These are phyloP conservation scores for Phalacrocorax pelagicus DNA, from an alignment of 2,113 vertebrate species.

Conservation along the genomic window DNA sequence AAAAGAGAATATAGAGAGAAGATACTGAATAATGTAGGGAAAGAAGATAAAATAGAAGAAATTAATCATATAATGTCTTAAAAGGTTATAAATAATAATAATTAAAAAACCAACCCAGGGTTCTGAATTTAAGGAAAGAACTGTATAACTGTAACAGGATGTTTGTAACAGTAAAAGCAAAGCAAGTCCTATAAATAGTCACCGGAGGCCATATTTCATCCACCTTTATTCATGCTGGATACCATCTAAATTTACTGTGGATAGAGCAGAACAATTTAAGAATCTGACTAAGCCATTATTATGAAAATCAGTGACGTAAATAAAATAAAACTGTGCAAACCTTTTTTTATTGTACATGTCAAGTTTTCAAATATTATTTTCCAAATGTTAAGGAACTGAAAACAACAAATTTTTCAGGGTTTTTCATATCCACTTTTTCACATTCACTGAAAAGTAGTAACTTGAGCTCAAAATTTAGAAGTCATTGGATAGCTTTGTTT, in stretches of 20 bases:
- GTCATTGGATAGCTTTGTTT: not conserved
- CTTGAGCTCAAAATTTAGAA: not conserved
- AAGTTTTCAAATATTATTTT: not conserved
- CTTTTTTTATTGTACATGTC: not conserved
- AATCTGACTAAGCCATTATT: not conserved
- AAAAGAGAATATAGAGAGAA: not conserved
- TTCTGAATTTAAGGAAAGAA: not conserved
- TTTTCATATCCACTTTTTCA: not conserved
- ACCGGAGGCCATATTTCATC: not conserved
- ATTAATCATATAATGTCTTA: accelerated
- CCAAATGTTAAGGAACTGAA: not conserved
- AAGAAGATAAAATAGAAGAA: not conserved
- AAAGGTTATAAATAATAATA: not conserved
- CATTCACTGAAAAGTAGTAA: not conserved
- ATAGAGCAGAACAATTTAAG: not conserved
- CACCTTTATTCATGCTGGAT: not conserved
- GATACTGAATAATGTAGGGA: not conserved
- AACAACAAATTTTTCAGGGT: not conserved
- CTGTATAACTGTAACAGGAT: not conserved
- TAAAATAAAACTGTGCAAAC: not conserved
- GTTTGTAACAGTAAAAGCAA: not conserved
- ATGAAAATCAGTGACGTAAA: not conserved
- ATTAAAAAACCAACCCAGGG: not conserved
- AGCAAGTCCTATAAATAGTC: not conserved
- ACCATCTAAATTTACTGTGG: not conserved